Percentiles rank a stretch among this genome's conserved stretches.
Conservation (phyloP, 2,888 invertebrate genomes). For the Tridacna crocea region DNA sequence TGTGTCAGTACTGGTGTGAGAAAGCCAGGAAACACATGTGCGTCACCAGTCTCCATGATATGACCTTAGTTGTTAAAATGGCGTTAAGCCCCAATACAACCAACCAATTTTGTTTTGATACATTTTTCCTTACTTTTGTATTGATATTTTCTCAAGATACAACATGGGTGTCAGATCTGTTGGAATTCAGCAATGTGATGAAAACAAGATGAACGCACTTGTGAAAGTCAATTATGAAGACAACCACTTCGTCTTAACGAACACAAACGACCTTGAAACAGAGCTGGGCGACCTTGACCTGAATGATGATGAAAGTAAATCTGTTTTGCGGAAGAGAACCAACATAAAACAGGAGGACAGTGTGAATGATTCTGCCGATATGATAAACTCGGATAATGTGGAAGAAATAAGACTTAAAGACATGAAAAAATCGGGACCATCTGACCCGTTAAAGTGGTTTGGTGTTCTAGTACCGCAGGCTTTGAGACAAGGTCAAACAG, state of each 20-base stretch:
- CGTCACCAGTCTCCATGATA: too few species aligned
- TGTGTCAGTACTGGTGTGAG: too few species aligned
- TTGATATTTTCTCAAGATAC: slow-evolving; percentile 54
- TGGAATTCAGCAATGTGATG: slow-evolving; percentile 68
- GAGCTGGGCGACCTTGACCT: slow-evolving; percentile 23
- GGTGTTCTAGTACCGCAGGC: slow-evolving; percentile 93
- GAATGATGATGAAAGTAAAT: slow-evolving; percentile 5
- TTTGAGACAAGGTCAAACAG: slow-evolving; percentile 90
- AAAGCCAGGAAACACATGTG: too few species aligned
- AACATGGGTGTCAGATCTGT: slow-evolving; percentile 76
- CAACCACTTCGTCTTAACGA: slow-evolving; percentile 10
- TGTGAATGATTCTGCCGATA: background rate
- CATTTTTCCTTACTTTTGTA: background rate
- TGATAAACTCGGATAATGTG: slow-evolving; percentile 8
- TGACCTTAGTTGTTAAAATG: too few species aligned
- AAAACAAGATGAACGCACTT: slow-evolving; percentile 69
- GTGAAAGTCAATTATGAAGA: slow-evolving; percentile 58
- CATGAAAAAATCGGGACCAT: slow-evolving; percentile 23
- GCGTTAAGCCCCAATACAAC: too few species aligned
- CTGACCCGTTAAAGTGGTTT: slow-evolving; percentile 93
- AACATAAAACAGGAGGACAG: slow-evolving; percentile 25
- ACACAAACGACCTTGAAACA: slow-evolving; percentile 19
- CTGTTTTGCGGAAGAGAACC: slow-evolving; percentile 52
- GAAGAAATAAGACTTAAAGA: slow-evolving; percentile 29
- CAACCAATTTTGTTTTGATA: background rate